These are phyloP conservation scores for Eupelmus urozonus DNA, from an alignment of 2,888 invertebrate genomes.

Conservation along the genomic window DNA sequence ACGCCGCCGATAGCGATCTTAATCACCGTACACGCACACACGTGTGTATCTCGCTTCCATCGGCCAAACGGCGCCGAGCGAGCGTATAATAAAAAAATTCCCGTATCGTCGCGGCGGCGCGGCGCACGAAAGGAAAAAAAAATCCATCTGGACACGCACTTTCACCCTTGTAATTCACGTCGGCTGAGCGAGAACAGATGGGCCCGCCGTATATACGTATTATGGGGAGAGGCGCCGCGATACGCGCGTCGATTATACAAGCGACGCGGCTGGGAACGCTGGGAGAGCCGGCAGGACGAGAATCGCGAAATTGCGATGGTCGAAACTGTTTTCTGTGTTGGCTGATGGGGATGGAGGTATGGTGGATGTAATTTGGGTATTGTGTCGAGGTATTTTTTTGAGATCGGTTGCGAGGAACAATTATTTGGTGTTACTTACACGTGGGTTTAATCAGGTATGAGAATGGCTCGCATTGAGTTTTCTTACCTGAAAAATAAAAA, in stretches of 20 bases:
- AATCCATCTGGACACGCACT: constrained; percentile 27
- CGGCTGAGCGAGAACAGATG: constrained; percentile 33
- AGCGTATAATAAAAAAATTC: not conserved
- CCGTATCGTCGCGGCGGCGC: not conserved
- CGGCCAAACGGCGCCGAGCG: not conserved
- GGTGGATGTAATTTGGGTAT: too few relatives aligned
- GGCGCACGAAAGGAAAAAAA: not conserved
- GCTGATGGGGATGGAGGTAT: too few relatives aligned
- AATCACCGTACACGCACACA: not conserved
- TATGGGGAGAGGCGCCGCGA: constrained; percentile 22
- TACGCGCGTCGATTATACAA: constrained; percentile 17
- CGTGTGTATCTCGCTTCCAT: not conserved
- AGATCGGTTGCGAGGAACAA: too few relatives aligned
- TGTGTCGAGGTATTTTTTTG: not conserved
- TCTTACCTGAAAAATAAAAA: constrained; percentile 43
- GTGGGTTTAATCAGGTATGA: too few relatives aligned
- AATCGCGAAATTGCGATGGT: not conserved
- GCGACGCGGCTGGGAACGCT: not conserved
- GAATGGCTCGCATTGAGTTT: not conserved
- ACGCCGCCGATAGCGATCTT: constrained; percentile 7
- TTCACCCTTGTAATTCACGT: constrained; percentile 33
- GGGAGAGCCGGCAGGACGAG: not conserved
- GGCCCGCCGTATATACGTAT: not conserved
- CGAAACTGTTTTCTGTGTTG: not conserved
- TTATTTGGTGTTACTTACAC: not conserved